Percentiles rank a stretch among this genome's conserved stretches.
Evolutionary conservation across 2,888 invertebrate genomes (phyloP).

Genomic region (Ophion ventricosus): DNA sequence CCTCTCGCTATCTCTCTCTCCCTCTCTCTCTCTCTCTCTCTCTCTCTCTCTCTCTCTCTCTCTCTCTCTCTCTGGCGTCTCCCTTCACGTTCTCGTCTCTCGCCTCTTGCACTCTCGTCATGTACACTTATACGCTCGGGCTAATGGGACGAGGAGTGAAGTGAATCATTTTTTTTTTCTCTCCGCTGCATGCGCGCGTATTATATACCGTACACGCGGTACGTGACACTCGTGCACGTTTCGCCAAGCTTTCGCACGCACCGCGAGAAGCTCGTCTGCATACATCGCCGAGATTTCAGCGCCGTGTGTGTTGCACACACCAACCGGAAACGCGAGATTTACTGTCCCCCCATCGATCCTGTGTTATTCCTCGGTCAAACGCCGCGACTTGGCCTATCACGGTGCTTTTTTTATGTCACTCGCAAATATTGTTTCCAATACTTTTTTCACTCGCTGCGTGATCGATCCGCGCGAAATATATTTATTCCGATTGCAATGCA

Average conservation of each 20-base stretch:
- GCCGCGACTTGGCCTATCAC: neutral
- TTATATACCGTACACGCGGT: constrained; percentile 44
- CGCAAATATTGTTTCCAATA: neutral
- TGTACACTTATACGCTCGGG: constrained; percentile 59
- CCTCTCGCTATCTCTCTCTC: constrained; percentile 19
- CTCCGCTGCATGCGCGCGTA: constrained; percentile 38
- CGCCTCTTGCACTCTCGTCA: constrained; percentile 50
- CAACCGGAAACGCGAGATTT: constrained; percentile 45
- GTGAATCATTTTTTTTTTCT: constrained; percentile 69
- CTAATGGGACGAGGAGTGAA: constrained; percentile 69
- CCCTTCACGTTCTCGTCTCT: constrained; percentile 24
- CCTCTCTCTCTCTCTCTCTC: too few relatives aligned
- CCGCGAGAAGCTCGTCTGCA: constrained; percentile 52
- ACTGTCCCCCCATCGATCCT: constrained; percentile 22
- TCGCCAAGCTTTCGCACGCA: constrained; percentile 57
- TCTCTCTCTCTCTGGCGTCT: constrained; percentile 7
- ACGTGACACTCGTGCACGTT: constrained; percentile 61
- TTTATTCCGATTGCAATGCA: too few relatives aligned
- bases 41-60: too few relatives aligned
- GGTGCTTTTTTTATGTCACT: neutral
- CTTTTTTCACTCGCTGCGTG: neutral
- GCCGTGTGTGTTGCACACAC: neutral
- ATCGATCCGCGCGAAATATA: too few relatives aligned
- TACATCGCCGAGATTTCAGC: constrained; percentile 52
- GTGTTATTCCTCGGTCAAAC: constrained; percentile 8